Evolutionary conservation across 1,140 invertebrate genomes (phyloP).

Genomic region (Phortica variegata): DNA sequence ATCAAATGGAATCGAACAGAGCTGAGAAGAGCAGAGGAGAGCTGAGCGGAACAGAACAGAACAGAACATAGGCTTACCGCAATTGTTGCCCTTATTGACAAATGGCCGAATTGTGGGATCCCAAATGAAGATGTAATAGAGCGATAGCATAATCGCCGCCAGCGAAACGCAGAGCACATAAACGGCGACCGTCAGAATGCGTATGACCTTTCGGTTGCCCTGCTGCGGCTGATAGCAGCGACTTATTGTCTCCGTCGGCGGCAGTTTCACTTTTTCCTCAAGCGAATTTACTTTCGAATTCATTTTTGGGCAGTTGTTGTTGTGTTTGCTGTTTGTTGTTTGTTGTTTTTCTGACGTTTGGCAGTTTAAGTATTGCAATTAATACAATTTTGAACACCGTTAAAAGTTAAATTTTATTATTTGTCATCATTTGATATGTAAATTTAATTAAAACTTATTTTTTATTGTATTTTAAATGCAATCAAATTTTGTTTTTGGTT

Average conservation of each 20-base stretch:
- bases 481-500: too few relatives aligned
- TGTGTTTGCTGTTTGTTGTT: not conserved
- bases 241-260: conserved; percentile 77
- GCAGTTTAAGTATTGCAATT: not conserved
- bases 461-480: too few relatives aligned
- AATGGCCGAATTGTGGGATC: conserved; percentile 65
- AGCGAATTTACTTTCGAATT: conserved; percentile 57
- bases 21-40: too few relatives aligned
- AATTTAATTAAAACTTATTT: not conserved
- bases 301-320: conserved; percentile 25
- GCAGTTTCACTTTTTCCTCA: conserved; percentile 67
- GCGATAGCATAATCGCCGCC: conserved; percentile 89
- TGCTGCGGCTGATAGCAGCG: conserved; percentile 69
- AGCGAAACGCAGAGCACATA: conserved; percentile 94
- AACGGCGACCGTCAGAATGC: conserved; percentile 92
- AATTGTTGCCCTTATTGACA: conserved; percentile 52
- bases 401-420: too few relatives aligned
- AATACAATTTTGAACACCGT: not conserved
- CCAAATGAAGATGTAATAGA: conserved; percentile 97
- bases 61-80: conserved; percentile 53
- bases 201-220: conserved; percentile 78
- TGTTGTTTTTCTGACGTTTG: conserved; percentile 4
- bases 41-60: too few relatives aligned
- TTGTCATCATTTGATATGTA: too few relatives aligned
- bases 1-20: too few relatives aligned